Evolutionary conservation across 2,797 vertebrate species (phyloP).

Genomic region (Oophaga sylvatica): DNA sequence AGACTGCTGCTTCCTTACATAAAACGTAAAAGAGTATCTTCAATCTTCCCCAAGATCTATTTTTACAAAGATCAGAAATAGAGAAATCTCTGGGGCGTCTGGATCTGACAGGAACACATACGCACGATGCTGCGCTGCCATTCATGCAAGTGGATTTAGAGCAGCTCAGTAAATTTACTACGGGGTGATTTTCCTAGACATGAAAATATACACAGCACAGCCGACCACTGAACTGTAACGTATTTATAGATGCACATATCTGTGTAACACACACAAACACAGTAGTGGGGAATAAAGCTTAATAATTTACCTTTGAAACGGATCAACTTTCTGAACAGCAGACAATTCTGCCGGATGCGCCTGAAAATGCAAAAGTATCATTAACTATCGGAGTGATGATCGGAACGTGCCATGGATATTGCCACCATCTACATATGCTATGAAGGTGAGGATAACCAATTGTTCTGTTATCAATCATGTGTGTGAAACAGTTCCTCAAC

Average conservation of each 20-base stretch:
- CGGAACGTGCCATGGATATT: neutral
- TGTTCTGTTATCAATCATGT: no score
- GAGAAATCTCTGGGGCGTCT: neutral
- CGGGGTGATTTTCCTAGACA: neutral
- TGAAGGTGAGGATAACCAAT: no score
- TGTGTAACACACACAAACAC: no score
- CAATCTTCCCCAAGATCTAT: neutral
- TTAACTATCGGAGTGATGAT: no score
- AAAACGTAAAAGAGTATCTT: neutral
- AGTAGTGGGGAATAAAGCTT: neutral
- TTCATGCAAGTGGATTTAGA: neutral
- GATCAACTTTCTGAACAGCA: slow-evolving; percentile 65
- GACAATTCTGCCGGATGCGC: slow-evolving; percentile 61
- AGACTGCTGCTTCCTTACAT: no score
- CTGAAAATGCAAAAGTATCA: slow-evolving; percentile 41
- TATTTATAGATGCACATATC: no score
- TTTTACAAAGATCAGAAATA: neutral
- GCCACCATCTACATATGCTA: no score
- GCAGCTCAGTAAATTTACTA: neutral
- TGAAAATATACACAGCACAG: neutral
- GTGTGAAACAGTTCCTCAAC: no score
- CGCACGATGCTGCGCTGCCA: neutral
- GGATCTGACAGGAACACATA: neutral
- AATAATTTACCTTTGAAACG: slow-evolving; percentile 62
- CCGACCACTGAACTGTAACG: neutral